These are phyloP conservation scores for Scolopax bukidnonensis DNA, from an alignment of 2,797 vertebrate species.

Conservation along the genomic window DNA sequence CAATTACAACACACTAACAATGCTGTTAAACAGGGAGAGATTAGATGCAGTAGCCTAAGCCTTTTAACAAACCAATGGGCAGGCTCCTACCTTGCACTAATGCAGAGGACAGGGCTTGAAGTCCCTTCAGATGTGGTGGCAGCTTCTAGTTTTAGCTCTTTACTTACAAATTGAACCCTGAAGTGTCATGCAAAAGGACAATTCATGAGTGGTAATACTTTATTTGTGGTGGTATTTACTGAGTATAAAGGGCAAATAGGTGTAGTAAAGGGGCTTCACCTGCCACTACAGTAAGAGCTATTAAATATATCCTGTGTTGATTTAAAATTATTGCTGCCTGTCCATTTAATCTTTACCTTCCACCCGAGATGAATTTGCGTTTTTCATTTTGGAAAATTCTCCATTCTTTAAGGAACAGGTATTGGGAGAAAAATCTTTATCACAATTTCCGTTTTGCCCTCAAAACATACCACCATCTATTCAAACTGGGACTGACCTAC, in stretches of 20 bases:
- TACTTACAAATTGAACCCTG: neutral
- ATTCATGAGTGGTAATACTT: neutral
- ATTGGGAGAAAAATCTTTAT: neutral
- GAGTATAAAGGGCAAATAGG: neutral
- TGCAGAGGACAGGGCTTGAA: neutral
- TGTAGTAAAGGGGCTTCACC: neutral
- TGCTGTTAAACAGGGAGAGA: neutral
- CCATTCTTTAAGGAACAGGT: neutral
- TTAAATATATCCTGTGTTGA: neutral
- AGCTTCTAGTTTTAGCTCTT: neutral
- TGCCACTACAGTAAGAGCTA: neutral
- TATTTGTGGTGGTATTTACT: too few species aligned
- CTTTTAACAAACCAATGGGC: accelerated
- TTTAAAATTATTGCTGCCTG: neutral
- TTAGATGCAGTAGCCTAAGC: neutral
- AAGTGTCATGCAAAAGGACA: neutral
- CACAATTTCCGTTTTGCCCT: neutral
- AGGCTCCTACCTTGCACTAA: neutral
- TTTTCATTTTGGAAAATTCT: neutral
- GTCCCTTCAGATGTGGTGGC: neutral
- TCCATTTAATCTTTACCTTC: neutral
- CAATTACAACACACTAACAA: too few species aligned
- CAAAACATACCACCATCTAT: neutral
- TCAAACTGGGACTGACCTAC: neutral
- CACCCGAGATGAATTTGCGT: neutral